Evolutionary conservation across 35 echinoderm and acorn worm species (phyloP).

Genomic region (Stichopus chloronotus): DNA sequence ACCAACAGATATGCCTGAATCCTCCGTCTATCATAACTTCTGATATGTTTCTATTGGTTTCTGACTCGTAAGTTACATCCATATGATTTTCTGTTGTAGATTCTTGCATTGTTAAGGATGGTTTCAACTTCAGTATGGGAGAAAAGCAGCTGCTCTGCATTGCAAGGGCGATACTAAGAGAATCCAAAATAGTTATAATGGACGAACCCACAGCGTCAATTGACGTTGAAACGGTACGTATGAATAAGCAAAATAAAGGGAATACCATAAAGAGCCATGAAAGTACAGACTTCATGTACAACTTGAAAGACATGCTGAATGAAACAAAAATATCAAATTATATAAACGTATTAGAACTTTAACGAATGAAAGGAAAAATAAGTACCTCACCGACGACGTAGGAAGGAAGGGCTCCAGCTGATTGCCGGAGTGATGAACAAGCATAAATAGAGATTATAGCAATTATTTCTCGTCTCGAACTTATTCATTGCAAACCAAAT

Average conservation of each 20-base stretch:
- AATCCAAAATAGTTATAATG: conserved; percentile 52
- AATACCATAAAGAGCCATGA: too few species aligned
- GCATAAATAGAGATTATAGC: too few species aligned
- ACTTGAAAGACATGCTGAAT: too few species aligned
- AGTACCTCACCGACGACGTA: too few species aligned
- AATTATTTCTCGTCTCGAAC: background rate
- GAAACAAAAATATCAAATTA: too few species aligned
- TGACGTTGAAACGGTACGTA: conserved; percentile 50
- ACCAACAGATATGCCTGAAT: too few species aligned
- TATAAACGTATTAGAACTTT: too few species aligned
- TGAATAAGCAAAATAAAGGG: too few species aligned
- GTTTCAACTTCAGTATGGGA: conserved; percentile 54
- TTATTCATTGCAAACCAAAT: background rate
- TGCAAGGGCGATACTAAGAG: conserved; percentile 49
- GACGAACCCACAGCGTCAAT: conserved; percentile 64
- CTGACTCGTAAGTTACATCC: background rate
- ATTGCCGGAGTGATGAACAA: too few species aligned
- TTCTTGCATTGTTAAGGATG: conserved; percentile 1
- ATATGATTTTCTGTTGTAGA: background rate
- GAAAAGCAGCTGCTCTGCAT: conserved; percentile 55
- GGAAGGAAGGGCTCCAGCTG: too few species aligned
- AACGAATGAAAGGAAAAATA: too few species aligned
- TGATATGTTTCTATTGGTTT: background rate
- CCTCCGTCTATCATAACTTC: background rate
- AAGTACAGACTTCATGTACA: too few species aligned